Percentiles rank a stretch among this genome's conserved stretches.
Conservation (phyloP, 2,888 invertebrate species). For the Tanytarsus gracilentus region DNA sequence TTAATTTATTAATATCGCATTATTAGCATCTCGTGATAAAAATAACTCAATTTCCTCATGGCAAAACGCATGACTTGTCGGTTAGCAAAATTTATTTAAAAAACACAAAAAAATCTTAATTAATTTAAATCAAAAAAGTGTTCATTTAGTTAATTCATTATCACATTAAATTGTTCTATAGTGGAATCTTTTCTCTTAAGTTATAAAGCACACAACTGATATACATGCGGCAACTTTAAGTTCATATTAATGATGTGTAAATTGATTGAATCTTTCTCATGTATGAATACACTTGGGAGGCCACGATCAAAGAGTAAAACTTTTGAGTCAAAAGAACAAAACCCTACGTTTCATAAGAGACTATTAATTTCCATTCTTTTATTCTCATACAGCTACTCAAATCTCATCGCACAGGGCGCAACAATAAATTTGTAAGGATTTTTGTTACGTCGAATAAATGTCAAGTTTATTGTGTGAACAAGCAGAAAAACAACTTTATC, state of each 20-base stretch:
- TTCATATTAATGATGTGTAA: constrained; percentile 19
- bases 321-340: background rate
- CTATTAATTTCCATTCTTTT: constrained; percentile 10
- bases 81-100: background rate
- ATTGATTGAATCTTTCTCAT: constrained; percentile 15
- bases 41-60: background rate
- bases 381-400: background rate
- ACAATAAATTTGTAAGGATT: constrained; percentile 10
- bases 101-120: background rate
- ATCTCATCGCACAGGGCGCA: no score
- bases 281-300: constrained; percentile 20
- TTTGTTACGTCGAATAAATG: constrained; percentile 12
- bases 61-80: background rate
- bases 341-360: no score
- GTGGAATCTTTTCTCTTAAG: background rate
- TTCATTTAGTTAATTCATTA: background rate
- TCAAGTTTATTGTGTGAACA: constrained; percentile 22
- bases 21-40: no score
- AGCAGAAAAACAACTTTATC: constrained; percentile 13
- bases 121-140: background rate
- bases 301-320: background rate
- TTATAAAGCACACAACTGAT: background rate
- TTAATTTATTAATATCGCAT: no score
- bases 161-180: background rate
- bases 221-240: background rate